phyloP scores from a whole-genome alignment of 2,113 vertebrate species.

The Halichoerus grypus region DNA sequence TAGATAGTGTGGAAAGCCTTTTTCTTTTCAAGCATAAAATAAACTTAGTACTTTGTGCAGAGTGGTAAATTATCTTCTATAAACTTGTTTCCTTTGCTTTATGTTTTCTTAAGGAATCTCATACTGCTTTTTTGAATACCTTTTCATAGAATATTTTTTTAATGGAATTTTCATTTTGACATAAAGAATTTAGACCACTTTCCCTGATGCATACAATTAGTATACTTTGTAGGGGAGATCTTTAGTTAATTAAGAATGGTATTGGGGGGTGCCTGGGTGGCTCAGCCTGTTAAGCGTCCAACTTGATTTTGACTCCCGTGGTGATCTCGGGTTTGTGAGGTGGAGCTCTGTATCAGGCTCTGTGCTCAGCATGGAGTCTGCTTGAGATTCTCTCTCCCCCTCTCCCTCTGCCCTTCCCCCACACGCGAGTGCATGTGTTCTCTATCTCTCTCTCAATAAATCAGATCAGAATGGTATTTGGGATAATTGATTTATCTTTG shows the following conservation, averaged over 20 bases:
- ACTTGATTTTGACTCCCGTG: not conserved
- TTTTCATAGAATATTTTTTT: not conserved
- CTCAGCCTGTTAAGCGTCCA: not conserved
- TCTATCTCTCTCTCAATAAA: not conserved
- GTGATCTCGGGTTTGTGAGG: not conserved
- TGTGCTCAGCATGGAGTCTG: not conserved
- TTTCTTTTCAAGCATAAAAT: conserved; percentile 5
- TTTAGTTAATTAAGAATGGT: not conserved
- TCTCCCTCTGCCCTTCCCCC: not conserved
- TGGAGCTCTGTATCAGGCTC: not conserved
- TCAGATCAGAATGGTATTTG: not conserved
- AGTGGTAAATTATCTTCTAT: not conserved
- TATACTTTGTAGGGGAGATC: not conserved
- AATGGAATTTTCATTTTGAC: not conserved
- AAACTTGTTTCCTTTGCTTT: not conserved
- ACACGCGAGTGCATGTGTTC: not conserved
- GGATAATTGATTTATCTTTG: not conserved
- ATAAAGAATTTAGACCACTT: not conserved
- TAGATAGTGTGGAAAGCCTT: not conserved
- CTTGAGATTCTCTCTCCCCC: not conserved
- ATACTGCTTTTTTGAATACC: not conserved
- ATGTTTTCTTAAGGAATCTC: not conserved
- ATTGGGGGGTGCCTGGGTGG: not conserved
- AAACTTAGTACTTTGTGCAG: not conserved
- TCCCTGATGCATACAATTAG: not conserved